Base-by-base conservation (phyloP, 2,113 vertebrate species). In the Tympanuchus pallidicinctus region DNA sequence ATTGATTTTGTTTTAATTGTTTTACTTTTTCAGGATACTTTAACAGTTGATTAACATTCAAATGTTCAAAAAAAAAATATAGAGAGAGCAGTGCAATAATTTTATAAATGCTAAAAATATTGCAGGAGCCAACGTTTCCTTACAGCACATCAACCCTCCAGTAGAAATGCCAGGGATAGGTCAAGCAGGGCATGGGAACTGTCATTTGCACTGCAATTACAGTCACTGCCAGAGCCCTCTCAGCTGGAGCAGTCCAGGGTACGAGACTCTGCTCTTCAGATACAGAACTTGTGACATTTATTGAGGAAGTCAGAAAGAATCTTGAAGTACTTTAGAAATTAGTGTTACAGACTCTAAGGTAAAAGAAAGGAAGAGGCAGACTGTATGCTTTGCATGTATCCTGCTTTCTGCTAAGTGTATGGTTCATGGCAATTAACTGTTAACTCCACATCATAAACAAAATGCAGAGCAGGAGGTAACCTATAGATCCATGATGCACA, bases 101-200 rank as follows among this genome's bases (percentile, higher is more conserved):
- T 69, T 69, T 34, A 67, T 10, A 82, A 78, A 90, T 9, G 15
- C 7, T 48, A 78, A 60, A 72, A 34, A 34, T 32, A 19, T 22
- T 10, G 43, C 0, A 1, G 52, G 22, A 92, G 14, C 13, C 21
- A 73, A 63, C 16, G 63, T 10, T 21, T 22, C 60, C 10, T 4
- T 2, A 10, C 0, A n/a, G 2, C 2, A 30, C 4, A 13, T 11
- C 18, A 34, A 67, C 22, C 10, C 11, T 78, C 67, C 42, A 13
- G 13, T 0, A 78, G 52, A 81, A 72, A 21, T 1, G 13, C 16
- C 30, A 15, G 43, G 3, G 77, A 73, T 12, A 27, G 24, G 22
- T 42, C 34, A 67, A 66, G 75, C 42, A 81, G 47, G 45, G 61
- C 38, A 77, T 0, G n/a, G 14, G 4, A 25, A 22, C 50, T 67